Evolutionary conservation across 2,797 vertebrate species (phyloP).

Genomic region (Lepilemur ruficaudatus): DNA sequence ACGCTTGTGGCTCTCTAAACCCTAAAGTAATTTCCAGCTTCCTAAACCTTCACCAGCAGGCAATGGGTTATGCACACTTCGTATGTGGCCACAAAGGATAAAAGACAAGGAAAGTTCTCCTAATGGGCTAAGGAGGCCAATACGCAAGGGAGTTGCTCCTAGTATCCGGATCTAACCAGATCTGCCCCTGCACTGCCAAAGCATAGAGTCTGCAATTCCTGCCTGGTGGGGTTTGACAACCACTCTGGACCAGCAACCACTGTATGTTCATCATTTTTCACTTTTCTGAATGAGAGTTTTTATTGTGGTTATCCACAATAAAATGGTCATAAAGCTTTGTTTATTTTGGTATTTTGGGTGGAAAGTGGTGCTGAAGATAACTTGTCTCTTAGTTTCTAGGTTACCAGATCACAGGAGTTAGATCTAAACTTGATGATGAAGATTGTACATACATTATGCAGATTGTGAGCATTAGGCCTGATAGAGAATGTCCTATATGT

Average conservation of each 20-base stretch:
- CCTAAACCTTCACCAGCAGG: neutral
- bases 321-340: constrained; percentile 49
- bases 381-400: constrained; percentile 31
- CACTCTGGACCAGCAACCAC: neutral
- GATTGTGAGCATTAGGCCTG: neutral
- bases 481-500: neutral
- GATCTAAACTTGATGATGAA: neutral
- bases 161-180: neutral
- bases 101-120: neutral
- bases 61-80: neutral
- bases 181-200: neutral
- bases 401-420: constrained; percentile 23
- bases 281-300: constrained; percentile 58
- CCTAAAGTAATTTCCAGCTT: neutral
- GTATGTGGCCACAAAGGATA: neutral
- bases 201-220: neutral
- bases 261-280: neutral
- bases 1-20: neutral
- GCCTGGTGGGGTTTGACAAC: neutral
- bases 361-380: constrained; percentile 39
- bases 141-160: neutral
- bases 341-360: constrained; percentile 57
- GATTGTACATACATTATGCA: neutral
- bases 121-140: neutral
- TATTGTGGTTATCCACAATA: constrained; percentile 54